Evolutionary conservation across 2,888 invertebrate genomes (phyloP), one percentile per base, ranked within the genome.

Genomic region (Hartigia nigra): DNA sequence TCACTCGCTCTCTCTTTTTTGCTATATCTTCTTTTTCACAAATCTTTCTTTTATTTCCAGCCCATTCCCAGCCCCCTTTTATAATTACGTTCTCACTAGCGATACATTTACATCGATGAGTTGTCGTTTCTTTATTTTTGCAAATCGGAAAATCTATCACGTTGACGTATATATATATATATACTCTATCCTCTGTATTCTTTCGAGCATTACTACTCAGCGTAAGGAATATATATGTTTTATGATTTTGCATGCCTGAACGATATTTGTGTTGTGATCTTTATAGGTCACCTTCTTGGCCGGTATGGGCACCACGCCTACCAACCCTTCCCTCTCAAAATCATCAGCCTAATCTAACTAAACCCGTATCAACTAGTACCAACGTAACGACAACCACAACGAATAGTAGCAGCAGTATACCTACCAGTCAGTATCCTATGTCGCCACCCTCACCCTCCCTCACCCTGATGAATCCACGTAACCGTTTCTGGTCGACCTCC

Each of bases 221-320:
- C 55, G 55, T 72, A 72, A 72, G 34, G 23, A 55, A 75, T 75
- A 77, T 79, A 83, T 69, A 81, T 82, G 34, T 80, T 87, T 79
- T 86, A 87, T 87, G 82, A 87, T 88, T 88, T 87, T 92, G 92
- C 92, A 92, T 92, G 92, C 91, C 88, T 90, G 87, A 91, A 87
- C 87, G 83, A 87, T 87, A 88, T 90, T 91, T 92, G 90, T 92
- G 90, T 92, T 92, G 88, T 90, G 86, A 88, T 89, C 85, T 92
- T 92, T 92, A 88, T 92, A 94, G 94, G 94, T 93, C 93, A 88
- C 93, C 93, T 86, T 93, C 93, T 88, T 94, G 94, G 93, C 93
- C 94, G 88, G 93, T 93, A 87, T 93, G 93, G 93, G 92, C 92
- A 81, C 92, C 93, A 83, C 92, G 92, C 81, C 90, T 92, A 81